Evolutionary conservation across 2,797 vertebrate genomes (phyloP).

Genomic region (Hyperoplus immaculatus): DNA sequence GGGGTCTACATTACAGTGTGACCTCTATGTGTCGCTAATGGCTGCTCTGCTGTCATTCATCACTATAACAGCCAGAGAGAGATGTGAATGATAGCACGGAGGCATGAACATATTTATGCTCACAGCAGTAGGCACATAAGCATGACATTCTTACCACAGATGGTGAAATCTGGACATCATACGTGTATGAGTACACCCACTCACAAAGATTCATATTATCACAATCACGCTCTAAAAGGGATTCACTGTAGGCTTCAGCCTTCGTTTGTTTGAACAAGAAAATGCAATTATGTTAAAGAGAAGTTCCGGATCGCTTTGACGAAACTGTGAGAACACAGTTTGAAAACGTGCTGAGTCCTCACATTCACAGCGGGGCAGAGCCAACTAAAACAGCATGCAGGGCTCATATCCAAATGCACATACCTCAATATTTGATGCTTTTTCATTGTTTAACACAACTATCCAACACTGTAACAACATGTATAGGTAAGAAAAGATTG

Average conservation of each 20-base stretch:
- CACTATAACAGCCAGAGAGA: constrained; percentile 34
- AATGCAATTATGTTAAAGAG: background rate
- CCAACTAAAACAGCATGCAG: too few relatives aligned
- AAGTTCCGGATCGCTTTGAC: too few relatives aligned
- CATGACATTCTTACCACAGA: constrained; percentile 19
- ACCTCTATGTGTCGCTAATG: constrained; percentile 79
- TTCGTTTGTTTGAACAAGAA: constrained; percentile 6
- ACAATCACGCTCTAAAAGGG: background rate
- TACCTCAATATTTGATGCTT: too few relatives aligned
- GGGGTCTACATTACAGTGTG: constrained; percentile 72
- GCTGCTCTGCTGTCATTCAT: constrained; percentile 70
- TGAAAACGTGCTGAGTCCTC: too few relatives aligned
- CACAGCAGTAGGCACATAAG: constrained; percentile 4
- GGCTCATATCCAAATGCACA: too few relatives aligned
- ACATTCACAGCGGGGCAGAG: too few relatives aligned
- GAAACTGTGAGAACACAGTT: too few relatives aligned
- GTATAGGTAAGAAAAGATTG: too few relatives aligned
- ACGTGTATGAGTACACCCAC: constrained; percentile 4
- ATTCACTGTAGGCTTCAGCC: background rate
- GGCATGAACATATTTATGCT: constrained; percentile 43
- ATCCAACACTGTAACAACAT: too few relatives aligned
- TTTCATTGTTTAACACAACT: too few relatives aligned
- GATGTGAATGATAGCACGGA: constrained; percentile 50
- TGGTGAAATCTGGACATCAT: constrained; percentile 26
- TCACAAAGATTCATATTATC: background rate